These are phyloP conservation scores for Bucorvus abyssinicus DNA, from an alignment of 2,797 vertebrate species.

Conservation along the genomic window DNA sequence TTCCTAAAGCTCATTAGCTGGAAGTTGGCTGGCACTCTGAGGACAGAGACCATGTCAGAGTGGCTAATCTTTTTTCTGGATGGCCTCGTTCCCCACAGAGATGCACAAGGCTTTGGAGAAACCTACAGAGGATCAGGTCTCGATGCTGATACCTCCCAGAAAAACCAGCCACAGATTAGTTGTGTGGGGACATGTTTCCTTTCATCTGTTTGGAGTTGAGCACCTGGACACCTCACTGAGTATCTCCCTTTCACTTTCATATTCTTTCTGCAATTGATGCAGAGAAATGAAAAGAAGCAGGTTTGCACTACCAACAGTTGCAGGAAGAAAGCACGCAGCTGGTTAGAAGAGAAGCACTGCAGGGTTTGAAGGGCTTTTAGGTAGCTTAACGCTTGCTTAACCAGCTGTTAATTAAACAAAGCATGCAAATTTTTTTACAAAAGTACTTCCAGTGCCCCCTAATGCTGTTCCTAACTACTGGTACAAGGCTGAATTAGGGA, in stretches of 20 bases:
- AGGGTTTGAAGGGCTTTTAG: background rate
- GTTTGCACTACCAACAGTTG: background rate
- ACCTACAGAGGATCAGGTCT: background rate
- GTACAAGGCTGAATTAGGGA: background rate
- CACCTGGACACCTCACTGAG: background rate
- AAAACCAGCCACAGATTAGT: background rate
- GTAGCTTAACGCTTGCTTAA: conserved; percentile 9
- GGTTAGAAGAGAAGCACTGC: background rate
- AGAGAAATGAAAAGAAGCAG: background rate
- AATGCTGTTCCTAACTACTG: background rate
- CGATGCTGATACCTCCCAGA: background rate
- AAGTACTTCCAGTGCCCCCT: conserved; percentile 30
- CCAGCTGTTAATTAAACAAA: conserved; percentile 14
- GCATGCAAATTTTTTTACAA: background rate
- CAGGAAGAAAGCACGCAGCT: conserved; percentile 8
- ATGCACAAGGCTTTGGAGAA: background rate
- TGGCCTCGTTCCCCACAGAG: background rate
- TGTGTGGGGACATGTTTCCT: background rate
- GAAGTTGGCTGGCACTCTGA: background rate
- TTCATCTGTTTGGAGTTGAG: background rate
- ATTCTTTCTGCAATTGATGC: background rate
- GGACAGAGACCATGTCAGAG: background rate
- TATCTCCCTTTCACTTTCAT: background rate
- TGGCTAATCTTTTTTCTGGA: background rate
- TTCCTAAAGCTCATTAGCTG: background rate